Evolutionary conservation across 2,797 vertebrate species (phyloP).

Genomic region (Sebastes cheni): DNA sequence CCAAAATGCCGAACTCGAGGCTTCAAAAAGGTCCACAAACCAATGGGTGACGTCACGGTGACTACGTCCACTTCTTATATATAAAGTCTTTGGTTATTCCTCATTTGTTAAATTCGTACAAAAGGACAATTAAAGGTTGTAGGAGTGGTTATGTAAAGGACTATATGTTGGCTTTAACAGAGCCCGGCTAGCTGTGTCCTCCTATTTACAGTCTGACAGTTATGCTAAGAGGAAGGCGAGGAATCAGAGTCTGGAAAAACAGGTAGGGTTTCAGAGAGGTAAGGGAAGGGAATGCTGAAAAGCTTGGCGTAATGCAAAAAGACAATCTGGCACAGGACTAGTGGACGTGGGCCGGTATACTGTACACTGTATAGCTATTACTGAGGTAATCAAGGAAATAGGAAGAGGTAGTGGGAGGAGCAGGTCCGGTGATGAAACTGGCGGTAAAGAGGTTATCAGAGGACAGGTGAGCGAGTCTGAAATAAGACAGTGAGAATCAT

Average conservation of each 20-base stretch:
- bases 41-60: too few species aligned
- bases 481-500: not conserved
- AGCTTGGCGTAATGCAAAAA: not conserved
- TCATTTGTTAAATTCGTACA: too few species aligned
- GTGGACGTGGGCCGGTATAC: not conserved
- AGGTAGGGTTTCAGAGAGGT: not conserved
- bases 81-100: too few species aligned
- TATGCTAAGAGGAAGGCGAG: not conserved
- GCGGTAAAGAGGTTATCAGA: not conserved
- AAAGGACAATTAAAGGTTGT: not conserved
- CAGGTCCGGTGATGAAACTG: not conserved
- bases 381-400: not conserved
- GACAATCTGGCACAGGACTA: not conserved
- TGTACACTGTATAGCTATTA: not conserved
- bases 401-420: not conserved
- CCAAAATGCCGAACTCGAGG: not conserved
- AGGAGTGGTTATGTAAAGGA: not conserved
- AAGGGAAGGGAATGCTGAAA: not conserved
- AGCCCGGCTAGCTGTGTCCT: not conserved
- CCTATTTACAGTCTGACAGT: not conserved
- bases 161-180: not conserved
- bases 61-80: not conserved
- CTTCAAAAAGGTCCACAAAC: too few species aligned
- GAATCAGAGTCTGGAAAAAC: not conserved
- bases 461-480: not conserved